These are phyloP conservation scores for Sebastes vulpes DNA, from an alignment of 2,797 vertebrate genomes.

Conservation along the genomic window DNA sequence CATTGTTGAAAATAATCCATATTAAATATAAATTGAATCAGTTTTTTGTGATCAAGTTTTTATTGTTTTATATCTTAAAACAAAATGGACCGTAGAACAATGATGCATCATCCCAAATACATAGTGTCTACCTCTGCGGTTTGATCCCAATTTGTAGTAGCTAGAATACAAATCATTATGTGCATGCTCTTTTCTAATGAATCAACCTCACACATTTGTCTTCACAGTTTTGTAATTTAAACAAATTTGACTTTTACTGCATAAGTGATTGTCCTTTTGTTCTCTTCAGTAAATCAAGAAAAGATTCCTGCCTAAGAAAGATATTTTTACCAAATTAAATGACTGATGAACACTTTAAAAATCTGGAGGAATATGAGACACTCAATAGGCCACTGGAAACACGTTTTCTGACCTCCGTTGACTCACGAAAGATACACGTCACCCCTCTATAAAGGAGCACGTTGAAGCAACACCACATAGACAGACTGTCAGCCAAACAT, in stretches of 20 bases:
- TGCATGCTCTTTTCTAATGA: neutral
- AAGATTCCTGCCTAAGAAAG: neutral
- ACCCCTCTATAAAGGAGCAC: neutral
- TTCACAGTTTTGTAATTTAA: neutral
- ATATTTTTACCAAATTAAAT: neutral
- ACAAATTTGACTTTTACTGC: neutral
- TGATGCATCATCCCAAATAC: neutral
- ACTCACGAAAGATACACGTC: neutral
- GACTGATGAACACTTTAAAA: neutral
- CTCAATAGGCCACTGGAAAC: too few relatives aligned
- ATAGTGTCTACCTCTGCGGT: neutral
- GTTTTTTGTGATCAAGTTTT: neutral
- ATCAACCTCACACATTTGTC: neutral
- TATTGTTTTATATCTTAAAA: neutral
- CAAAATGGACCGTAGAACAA: rapidly evolving
- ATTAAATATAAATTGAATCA: neutral
- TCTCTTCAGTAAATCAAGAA: neutral
- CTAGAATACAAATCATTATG: neutral
- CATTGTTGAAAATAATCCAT: neutral
- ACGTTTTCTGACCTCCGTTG: neutral
- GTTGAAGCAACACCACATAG: neutral
- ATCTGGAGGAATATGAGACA: neutral
- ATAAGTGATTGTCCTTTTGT: neutral
- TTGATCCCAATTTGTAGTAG: neutral
- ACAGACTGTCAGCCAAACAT: neutral